Conservation (phyloP, 2,797 vertebrate species). For the Mormyrops boulengeri region DNA sequence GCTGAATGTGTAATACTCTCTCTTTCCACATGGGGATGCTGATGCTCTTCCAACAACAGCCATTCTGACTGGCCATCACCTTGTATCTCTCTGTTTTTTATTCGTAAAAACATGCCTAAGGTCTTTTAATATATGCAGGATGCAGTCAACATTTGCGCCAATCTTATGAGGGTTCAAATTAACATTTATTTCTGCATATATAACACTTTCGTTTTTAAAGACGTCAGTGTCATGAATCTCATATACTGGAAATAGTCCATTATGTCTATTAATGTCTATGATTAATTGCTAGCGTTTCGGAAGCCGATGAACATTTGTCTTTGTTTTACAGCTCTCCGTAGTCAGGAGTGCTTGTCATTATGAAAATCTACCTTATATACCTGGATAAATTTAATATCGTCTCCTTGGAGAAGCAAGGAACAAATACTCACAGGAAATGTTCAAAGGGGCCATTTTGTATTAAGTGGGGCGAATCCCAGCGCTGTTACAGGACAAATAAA, state of each 20-base stretch:
- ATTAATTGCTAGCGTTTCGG: conserved; percentile 54
- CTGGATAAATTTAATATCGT: conserved; percentile 52
- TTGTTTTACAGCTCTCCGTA: conserved; percentile 61
- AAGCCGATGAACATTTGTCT: conserved; percentile 66
- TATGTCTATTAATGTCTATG: conserved; percentile 50
- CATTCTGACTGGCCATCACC: conserved; percentile 18
- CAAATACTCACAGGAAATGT: conserved; percentile 45
- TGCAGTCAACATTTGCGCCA: not conserved
- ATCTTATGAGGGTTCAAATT: not conserved
- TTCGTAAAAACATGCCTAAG: not conserved
- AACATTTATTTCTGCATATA: conserved; percentile 33
- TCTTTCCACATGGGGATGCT: conserved; percentile 55
- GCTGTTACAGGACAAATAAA: conserved; percentile 45
- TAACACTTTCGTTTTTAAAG: conserved; percentile 60
- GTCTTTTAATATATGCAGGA: not conserved
- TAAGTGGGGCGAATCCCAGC: conserved; percentile 53
- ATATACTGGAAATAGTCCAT: conserved; percentile 54
- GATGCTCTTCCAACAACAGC: conserved; percentile 43
- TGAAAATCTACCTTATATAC: conserved; percentile 50
- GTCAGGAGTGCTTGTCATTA: conserved; percentile 48
- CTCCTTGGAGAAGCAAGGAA: conserved; percentile 53
- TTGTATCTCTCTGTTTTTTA: conserved; percentile 26
- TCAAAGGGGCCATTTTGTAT: conserved; percentile 48
- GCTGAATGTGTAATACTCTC: conserved; percentile 15
- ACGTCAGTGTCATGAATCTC: conserved; percentile 57